Base-by-base conservation (phyloP, 2,888 invertebrate genomes). In the Xanthorhoe designata region DNA sequence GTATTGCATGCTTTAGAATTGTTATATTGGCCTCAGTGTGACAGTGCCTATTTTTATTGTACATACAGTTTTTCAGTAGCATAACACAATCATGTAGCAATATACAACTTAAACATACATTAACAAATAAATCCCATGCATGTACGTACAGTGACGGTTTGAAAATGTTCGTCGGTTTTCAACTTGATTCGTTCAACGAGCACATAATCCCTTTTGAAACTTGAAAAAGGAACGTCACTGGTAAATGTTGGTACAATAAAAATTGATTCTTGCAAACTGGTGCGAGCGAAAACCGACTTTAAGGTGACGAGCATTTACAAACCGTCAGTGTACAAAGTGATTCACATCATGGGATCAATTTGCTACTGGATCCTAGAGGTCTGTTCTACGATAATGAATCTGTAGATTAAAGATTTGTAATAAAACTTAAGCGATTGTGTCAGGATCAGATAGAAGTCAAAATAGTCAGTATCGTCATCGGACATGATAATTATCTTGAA, bases 311-410 rank as follows among this genome's bases (percentile, higher is more conserved):
- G n/a, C n/a, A n/a, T n/a, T n/a, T n/a, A n/a, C n/a, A n/a, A n/a
- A n/a, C n/a, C n/a, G n/a, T n/a, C n/a, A n/a, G n/a, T n/a, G n/a
- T 68, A 68, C 68, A 68, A 68, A 64, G 18, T 61, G 57, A 18
- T 42, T 45, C 29, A 17, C 32, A 15, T 38, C 42, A 35, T 60
- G 52, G 17, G 47, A 64, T 67, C n/a, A 38, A 54, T 62, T 66
- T 60, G 29, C 19, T 67, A 56, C 29, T 53, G 10, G 50, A 57
- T 50, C 47, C 55, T 67, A 60, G 47, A 56, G 63, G 24, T 57
- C 72, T 74, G 72, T 74, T 74, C 74, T 70, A 73, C 71, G 68
- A 15, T 53, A 29, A 32, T 7, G 32, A 35, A 61, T 70, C 52
- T 62, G 57, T 69, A 68, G 61, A 61, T 66, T 64, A 57, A 68